phyloP scores from a whole-genome alignment of 2,888 invertebrate genomes.

The Acrobeloides nanus region DNA sequence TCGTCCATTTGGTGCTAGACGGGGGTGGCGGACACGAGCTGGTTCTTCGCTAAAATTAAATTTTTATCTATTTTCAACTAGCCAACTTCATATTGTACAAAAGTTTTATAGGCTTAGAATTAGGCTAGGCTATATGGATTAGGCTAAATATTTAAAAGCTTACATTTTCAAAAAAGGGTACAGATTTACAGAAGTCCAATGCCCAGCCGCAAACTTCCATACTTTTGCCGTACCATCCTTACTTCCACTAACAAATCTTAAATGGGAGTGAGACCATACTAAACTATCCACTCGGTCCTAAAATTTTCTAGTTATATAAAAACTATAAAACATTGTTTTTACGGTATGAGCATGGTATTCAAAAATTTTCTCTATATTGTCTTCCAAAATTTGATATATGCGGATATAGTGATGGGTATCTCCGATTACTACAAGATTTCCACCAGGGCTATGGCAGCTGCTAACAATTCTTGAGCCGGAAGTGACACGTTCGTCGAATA shows the following conservation, averaged over 20 bases:
- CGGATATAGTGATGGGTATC: conserved; percentile 84
- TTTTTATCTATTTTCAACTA: no score
- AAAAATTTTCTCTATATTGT: conserved; percentile 65
- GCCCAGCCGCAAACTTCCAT: conserved; percentile 17
- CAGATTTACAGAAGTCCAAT: conserved; percentile 14
- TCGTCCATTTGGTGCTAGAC: conserved; percentile 7
- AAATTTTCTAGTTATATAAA: conserved; percentile 28
- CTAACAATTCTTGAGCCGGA: conserved; percentile 19
- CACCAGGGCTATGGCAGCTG: conserved; percentile 60
- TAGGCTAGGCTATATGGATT: no score
- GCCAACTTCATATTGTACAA: no score
- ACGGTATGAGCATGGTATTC: conserved; percentile 72
- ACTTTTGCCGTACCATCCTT: conserved; percentile 78
- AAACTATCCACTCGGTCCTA: conserved; percentile 85
- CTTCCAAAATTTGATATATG: conserved; percentile 74
- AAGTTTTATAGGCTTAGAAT: no score
- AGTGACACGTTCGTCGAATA: conserved; percentile 20
- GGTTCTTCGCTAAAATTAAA: conserved; percentile 8
- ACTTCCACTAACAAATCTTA: conserved; percentile 84
- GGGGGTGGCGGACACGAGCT: neutral
- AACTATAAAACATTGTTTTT: conserved; percentile 24
- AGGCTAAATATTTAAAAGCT: neutral
- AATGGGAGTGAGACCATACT: conserved; percentile 80
- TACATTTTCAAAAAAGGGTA: conserved; percentile 3
- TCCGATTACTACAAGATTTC: conserved; percentile 82